phyloP scores from a whole-genome alignment of 2,113 vertebrate species.

The Callopanchax toddi region DNA sequence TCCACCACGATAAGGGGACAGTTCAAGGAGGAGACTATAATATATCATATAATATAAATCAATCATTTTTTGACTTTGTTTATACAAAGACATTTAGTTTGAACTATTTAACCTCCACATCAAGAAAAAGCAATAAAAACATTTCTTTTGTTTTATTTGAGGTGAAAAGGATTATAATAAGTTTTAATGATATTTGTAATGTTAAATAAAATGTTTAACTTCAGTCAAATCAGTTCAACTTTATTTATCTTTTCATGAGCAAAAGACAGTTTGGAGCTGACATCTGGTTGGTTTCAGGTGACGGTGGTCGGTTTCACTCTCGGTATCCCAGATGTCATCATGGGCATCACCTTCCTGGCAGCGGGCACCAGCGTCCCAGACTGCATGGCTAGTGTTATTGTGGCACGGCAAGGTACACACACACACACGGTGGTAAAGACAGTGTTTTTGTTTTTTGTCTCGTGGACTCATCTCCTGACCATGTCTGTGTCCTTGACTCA shows the following conservation, averaged over 20 bases:
- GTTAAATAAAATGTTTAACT: too few relatives aligned
- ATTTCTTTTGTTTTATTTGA: too few relatives aligned
- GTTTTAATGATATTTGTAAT: too few relatives aligned
- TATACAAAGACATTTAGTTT: too few relatives aligned
- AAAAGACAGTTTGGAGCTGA: rapidly evolving
- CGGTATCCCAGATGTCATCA: conserved; percentile 95
- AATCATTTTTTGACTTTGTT: too few relatives aligned
- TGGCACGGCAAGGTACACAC: conserved; percentile 89
- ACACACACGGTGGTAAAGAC: too few relatives aligned
- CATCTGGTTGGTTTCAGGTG: conserved; percentile 77
- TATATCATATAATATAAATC: too few relatives aligned
- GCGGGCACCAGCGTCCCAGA: conserved; percentile 95
- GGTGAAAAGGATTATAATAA: too few relatives aligned
- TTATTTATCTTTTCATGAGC: not conserved
- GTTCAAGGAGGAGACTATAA: too few relatives aligned
- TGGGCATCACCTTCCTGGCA: conserved; percentile 96
- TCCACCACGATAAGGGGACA: too few relatives aligned
- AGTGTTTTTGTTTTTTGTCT: not conserved
- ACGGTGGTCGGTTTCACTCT: conserved; percentile 94
- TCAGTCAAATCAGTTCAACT: not conserved
- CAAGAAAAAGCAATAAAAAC: too few relatives aligned
- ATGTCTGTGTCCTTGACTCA: conserved; percentile 59
- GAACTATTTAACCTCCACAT: too few relatives aligned
- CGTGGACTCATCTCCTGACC: not conserved
- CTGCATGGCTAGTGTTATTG: conserved; percentile 97